A percentile compares a stretch with the other conserved stretches of the same genome.
Evolutionary conservation across 1,140 invertebrate genomes (phyloP).

Genomic region (Reticulitermes speratus): DNA sequence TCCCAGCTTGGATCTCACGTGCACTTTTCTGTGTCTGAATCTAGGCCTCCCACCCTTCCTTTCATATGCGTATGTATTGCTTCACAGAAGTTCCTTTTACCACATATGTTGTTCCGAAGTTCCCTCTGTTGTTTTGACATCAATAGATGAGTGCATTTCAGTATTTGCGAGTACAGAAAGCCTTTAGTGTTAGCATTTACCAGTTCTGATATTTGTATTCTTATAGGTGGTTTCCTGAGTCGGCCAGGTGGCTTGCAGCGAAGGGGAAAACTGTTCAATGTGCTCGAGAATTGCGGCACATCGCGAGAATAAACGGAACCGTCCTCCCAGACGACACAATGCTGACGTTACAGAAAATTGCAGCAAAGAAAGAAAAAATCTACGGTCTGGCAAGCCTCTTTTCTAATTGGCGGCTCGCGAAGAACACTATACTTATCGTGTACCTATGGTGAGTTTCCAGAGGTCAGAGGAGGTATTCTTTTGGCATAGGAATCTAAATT

Average conservation of each 20-base stretch:
- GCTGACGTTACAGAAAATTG: slow-evolving; percentile 21
- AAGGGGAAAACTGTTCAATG: slow-evolving; percentile 31
- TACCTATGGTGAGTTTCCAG: slow-evolving; percentile 46
- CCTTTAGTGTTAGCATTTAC: neutral
- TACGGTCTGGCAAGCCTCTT: slow-evolving; percentile 58
- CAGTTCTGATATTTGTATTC: neutral
- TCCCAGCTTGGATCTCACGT: too few relatives aligned
- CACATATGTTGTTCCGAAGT: too few relatives aligned
- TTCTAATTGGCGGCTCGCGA: slow-evolving; percentile 53
- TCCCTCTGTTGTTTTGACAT: too few relatives aligned
- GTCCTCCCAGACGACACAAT: slow-evolving; percentile 25
- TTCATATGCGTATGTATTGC: too few relatives aligned
- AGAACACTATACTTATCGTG: slow-evolving; percentile 57
- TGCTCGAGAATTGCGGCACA: slow-evolving; percentile 27
- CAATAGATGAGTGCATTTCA: too few relatives aligned
- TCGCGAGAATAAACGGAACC: slow-evolving; percentile 33
- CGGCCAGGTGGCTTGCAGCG: slow-evolving; percentile 38
- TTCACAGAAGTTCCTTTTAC: too few relatives aligned
- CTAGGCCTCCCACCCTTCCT: too few relatives aligned
- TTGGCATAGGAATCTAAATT: too few relatives aligned
- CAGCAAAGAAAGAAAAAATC: slow-evolving; percentile 43
- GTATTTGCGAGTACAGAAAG: too few relatives aligned
- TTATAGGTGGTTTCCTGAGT: slow-evolving; percentile 36
- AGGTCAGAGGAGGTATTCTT: too few relatives aligned
- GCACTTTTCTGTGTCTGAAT: too few relatives aligned